Conservation (phyloP, 2,888 invertebrate genomes). For the Xestia rhomboidea region DNA sequence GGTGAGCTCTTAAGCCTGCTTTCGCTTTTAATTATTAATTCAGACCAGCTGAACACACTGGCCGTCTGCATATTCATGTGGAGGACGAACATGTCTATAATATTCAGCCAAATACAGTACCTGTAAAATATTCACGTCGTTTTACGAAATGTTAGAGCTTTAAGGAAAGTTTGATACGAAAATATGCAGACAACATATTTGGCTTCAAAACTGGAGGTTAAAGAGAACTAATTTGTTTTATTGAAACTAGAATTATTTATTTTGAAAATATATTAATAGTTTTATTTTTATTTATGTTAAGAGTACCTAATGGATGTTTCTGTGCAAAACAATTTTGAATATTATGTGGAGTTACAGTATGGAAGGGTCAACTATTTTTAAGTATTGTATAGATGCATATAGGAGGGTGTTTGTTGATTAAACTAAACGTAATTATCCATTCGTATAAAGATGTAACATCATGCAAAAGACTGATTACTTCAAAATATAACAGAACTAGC, state of each 20-base stretch:
- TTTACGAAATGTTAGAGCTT: constrained; percentile 41
- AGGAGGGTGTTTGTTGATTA: background rate
- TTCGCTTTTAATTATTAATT: constrained; percentile 79
- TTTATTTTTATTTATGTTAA: too few relatives aligned
- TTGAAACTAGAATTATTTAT: constrained; percentile 10
- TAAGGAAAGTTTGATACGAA: constrained; percentile 49
- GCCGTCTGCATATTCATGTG: constrained; percentile 70
- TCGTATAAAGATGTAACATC: background rate
- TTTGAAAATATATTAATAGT: too few relatives aligned
- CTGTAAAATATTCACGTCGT: constrained; percentile 51
- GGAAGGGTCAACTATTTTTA: background rate
- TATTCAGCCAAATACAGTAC: constrained; percentile 55
- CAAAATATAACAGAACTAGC: too few relatives aligned
- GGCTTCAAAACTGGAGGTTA: constrained; percentile 5
- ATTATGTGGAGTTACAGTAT: background rate
- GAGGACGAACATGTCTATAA: constrained; percentile 61
- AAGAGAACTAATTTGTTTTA: constrained; percentile 6
- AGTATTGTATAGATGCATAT: background rate
- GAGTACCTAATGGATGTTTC: background rate
- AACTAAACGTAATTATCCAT: background rate
- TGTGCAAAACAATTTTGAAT: background rate
- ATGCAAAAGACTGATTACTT: too few relatives aligned
- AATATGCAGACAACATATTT: constrained; percentile 43
- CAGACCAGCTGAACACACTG: constrained; percentile 69
- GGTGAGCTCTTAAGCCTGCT: constrained; percentile 78